These are phyloP conservation scores for Sebastes diploproa DNA, from an alignment of 2,797 vertebrate species.

Conservation along the genomic window DNA sequence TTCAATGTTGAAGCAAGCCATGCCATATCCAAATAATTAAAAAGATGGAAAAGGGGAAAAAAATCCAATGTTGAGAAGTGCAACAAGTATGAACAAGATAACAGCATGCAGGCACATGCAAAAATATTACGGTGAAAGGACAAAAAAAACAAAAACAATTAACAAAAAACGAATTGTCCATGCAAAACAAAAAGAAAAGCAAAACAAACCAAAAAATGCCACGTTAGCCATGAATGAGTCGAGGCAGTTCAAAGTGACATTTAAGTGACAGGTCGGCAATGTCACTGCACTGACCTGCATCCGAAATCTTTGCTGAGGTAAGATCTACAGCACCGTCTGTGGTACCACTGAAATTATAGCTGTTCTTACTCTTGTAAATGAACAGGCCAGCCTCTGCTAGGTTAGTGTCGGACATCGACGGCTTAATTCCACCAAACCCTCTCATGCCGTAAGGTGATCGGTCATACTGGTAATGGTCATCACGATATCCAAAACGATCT, in stretches of 20 bases:
- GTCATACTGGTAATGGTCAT: slow-evolving; percentile 97
- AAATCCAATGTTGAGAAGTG: slow-evolving; percentile 76
- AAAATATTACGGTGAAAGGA: slow-evolving; percentile 72
- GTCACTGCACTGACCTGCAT: slow-evolving; percentile 96
- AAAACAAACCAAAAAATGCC: slow-evolving; percentile 39
- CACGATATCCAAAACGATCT: slow-evolving; percentile 97
- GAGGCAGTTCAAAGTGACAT: slow-evolving; percentile 88
- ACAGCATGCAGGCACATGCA: slow-evolving; percentile 90
- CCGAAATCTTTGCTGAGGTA: slow-evolving; percentile 93
- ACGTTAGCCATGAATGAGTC: slow-evolving; percentile 83
- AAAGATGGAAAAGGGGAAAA: slow-evolving; percentile 74
- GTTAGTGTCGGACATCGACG: slow-evolving; percentile 99
- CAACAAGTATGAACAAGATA: slow-evolving; percentile 79
- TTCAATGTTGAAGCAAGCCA: slow-evolving; percentile 78
- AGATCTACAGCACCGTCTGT: slow-evolving; percentile 97
- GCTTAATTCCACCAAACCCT: slow-evolving; percentile 94
- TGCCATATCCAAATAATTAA: slow-evolving; percentile 78
- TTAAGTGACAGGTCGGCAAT: slow-evolving; percentile 92
- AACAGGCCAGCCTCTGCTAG: slow-evolving; percentile 96
- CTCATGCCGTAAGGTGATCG: slow-evolving; percentile 88
- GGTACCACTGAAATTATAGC: slow-evolving; percentile 93
- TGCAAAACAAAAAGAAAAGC: slow-evolving; percentile 75
- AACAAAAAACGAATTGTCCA: slow-evolving; percentile 70
- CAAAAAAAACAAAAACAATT: slow-evolving; percentile 50
- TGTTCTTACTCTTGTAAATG: slow-evolving; percentile 97